Evolutionary conservation across 2,797 vertebrate species (phyloP), one percentile per base, ranked within the genome.

Genomic region (Melanogrammus aeglefinus): DNA sequence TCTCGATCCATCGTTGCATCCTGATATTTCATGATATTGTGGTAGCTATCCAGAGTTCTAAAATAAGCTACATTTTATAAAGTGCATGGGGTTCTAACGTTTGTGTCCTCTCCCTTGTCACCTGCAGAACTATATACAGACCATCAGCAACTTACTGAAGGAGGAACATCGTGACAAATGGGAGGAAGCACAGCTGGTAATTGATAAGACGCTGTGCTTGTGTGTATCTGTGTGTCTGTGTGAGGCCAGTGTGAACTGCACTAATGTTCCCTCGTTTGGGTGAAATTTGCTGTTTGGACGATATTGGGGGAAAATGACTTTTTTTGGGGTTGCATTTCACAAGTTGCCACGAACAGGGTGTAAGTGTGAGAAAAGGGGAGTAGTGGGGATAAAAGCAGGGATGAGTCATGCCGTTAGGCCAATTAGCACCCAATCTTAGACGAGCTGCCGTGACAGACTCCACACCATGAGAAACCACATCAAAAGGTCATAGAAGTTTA

Each of bases 181-280:
- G 98, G 96, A 98, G 83, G 98, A 99, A 86, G 96, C 96, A 79
- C 98, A 98, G 84, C 94, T 96, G 96, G 98, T 99, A 93, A 6
- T 96, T 91, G 89, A 86, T 79, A 88, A 90, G 79, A 87, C 82
- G 44, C 76, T 88, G 81, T 79, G 1, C 82, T 18, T 76, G 16
- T 77, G 66, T 35, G 78, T 57, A 36, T 4, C 7, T 57, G 73
- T 77, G 44, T 77, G 63, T 33, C 29, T 72, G 70, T 72, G 70
- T 72, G 29, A 24, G 57, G 21, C n/a, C 21, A 73, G n/a, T 77
- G 29, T 79, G 63, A 57, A 70, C n/a, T 77, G 47, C 9, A 72
- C 72, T 72, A 72, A 75, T 1, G 27, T 74, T 72, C 14, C 73
- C 76, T 75, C 74, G 73, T 78, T 73, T 74, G 39, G 74, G 75